Evolutionary conservation across 2,113 vertebrate species (phyloP).

Genomic region (Tauraco erythrolophus): DNA sequence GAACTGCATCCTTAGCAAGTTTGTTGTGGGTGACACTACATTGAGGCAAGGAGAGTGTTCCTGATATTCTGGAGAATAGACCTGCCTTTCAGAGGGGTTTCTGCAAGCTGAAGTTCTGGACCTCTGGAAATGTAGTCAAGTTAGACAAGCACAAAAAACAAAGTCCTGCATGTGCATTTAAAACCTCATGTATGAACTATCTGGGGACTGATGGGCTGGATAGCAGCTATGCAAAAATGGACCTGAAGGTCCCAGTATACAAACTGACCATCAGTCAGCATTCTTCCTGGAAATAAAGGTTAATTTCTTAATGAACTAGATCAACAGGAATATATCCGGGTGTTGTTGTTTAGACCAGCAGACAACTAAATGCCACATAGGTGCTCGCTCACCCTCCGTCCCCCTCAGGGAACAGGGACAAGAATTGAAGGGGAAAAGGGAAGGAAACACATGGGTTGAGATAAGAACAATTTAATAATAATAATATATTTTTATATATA

Average conservation of each 20-base stretch:
- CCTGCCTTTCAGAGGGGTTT: neutral
- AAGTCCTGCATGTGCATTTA: neutral
- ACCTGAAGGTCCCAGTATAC: neutral
- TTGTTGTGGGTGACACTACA: fast-evolving
- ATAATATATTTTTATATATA: no score
- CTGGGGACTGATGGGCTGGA: neutral
- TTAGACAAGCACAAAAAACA: neutral
- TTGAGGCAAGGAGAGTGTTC: fast-evolving
- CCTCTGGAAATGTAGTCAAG: neutral
- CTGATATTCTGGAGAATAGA: fast-evolving
- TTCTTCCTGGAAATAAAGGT: neutral
- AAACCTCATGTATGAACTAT: neutral
- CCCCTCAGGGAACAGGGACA: no score
- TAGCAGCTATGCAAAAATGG: neutral
- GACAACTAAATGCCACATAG: no score
- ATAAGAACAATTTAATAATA: no score
- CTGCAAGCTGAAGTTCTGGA: neutral
- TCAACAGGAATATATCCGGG: neutral
- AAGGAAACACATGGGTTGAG: no score
- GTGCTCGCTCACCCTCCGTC: no score
- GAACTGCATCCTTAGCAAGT: neutral
- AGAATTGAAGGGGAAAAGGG: no score
- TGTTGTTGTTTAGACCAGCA: no score
- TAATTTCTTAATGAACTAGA: neutral
- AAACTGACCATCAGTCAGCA: neutral